Conservation (phyloP, 2,113 vertebrate species). For the Phrynosoma platyrhinos region DNA sequence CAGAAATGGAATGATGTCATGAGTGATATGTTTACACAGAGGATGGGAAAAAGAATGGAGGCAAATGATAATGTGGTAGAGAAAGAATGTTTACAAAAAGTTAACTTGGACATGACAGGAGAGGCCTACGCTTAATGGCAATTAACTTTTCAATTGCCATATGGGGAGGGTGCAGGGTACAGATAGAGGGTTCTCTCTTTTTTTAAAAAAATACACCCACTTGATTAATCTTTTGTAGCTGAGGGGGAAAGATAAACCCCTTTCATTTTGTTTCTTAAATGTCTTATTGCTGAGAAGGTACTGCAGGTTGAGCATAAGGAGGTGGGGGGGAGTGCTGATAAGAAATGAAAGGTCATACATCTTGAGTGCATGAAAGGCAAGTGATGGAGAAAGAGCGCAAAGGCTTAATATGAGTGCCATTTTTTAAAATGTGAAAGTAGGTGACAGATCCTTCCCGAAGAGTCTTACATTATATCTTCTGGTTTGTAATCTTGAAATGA, state of each 20-base stretch:
- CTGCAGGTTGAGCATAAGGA: background rate
- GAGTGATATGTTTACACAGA: background rate
- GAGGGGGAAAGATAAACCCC: background rate
- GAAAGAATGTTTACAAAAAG: background rate
- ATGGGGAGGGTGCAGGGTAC: background rate
- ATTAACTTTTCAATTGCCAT: background rate
- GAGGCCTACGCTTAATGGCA: background rate
- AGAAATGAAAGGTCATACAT: background rate
- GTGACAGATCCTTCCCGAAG: background rate
- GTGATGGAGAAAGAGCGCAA: background rate
- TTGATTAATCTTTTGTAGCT: slow-evolving; percentile 11
- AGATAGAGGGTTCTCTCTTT: rapidly evolving
- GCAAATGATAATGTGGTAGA: background rate
- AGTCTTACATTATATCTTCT: background rate
- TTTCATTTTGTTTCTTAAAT: background rate
- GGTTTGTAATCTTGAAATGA: background rate
- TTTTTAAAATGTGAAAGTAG: background rate
- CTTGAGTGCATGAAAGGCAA: background rate
- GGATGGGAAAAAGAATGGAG: background rate
- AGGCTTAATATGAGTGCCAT: background rate
- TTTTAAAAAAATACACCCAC: rapidly evolving
- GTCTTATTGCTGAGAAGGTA: background rate
- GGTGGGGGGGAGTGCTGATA: background rate
- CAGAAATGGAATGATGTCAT: background rate
- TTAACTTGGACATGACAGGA: background rate